These are phyloP conservation scores for Athalia cordata DNA, from an alignment of 2,888 invertebrate species.

Conservation along the genomic window DNA sequence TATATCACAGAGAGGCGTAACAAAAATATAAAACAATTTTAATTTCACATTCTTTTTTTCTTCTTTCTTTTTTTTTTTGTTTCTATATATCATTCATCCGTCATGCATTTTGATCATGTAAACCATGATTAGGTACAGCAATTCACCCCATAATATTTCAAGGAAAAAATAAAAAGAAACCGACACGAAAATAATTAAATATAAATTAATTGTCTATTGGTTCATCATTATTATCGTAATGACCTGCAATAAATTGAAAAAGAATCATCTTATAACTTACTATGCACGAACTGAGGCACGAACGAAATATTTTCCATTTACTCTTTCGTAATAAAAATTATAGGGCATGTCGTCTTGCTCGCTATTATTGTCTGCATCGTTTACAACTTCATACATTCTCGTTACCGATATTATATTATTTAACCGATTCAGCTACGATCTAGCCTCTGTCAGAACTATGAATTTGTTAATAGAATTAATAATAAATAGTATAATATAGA, in stretches of 20 bases:
- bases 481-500: not conserved
- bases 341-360: slow-evolving; percentile 58
- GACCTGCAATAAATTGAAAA: no score
- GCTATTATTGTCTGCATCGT: slow-evolving; percentile 67
- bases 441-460: slow-evolving; percentile 60
- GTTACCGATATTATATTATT: not conserved
- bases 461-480: slow-evolving; percentile 14
- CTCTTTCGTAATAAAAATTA: slow-evolving; percentile 46
- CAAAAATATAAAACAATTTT: slow-evolving; percentile 70
- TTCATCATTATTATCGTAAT: no score
- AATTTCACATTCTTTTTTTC: slow-evolving; percentile 55
- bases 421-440: slow-evolving; percentile 39
- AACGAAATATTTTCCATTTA: no score
- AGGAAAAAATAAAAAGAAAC: not conserved
- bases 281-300: no score
- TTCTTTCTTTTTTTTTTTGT: slow-evolving; percentile 47
- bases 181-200: not conserved
- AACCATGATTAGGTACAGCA: slow-evolving; percentile 11
- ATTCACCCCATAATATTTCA: slow-evolving; percentile 34
- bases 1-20: slow-evolving; percentile 72
- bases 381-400: slow-evolving; percentile 47
- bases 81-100: slow-evolving; percentile 53
- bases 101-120: slow-evolving; percentile 56
- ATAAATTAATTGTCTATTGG: no score
- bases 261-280: no score